phyloP scores from a whole-genome alignment of 1,140 invertebrate genomes.

The Hydropsyche tenuis region DNA sequence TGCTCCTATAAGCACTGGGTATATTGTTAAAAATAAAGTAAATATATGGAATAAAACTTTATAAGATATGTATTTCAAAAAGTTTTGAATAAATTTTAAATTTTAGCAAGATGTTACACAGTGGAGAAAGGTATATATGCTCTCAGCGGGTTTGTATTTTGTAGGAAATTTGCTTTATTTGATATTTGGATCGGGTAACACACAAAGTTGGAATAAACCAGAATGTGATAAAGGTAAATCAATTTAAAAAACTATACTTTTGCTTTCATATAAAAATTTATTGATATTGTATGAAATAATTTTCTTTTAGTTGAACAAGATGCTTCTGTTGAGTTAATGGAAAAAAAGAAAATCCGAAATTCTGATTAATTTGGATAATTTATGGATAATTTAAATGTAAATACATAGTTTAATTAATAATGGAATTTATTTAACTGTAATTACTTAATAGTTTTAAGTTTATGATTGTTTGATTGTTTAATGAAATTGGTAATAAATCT shows the following conservation, averaged over 20 bases:
- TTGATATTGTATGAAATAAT: not conserved
- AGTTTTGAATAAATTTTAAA: not conserved
- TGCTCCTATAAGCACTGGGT: not conserved
- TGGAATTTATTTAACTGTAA: too few relatives aligned
- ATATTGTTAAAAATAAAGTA: constrained; percentile 21
- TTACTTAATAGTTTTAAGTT: too few relatives aligned
- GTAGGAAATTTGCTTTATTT: constrained; percentile 26
- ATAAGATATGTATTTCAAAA: not conserved
- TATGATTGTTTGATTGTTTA: too few relatives aligned
- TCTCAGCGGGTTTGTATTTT: constrained; percentile 13
- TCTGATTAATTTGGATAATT: too few relatives aligned
- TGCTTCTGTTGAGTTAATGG: not conserved
- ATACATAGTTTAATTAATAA: too few relatives aligned
- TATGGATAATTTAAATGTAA: too few relatives aligned
- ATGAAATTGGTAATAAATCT: too few relatives aligned
- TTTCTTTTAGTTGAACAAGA: not conserved
- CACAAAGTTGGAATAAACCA: constrained; percentile 22
- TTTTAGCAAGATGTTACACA: constrained; percentile 6
- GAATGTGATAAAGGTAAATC: not conserved
- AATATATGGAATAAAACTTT: not conserved
- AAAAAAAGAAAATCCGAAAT: not conserved
- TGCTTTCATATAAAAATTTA: constrained; percentile 20
- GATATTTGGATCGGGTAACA: constrained; percentile 24
- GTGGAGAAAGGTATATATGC: constrained; percentile 18
- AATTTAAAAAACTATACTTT: constrained; percentile 1